Base-by-base conservation (phyloP, 2,888 invertebrate species). In the Apoda limacodes region DNA sequence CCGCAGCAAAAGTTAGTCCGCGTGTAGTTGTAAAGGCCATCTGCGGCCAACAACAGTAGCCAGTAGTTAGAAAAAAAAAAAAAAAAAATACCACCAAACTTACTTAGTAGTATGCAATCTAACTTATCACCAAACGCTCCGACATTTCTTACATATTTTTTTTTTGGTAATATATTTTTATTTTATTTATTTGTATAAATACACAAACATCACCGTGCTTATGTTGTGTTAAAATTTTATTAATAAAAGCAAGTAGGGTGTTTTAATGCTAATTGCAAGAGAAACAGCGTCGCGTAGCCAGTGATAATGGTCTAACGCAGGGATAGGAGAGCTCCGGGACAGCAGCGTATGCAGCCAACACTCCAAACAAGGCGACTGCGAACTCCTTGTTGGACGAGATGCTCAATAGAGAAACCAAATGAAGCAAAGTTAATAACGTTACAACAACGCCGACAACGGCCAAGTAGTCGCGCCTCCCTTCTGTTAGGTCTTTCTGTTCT, bases 341-440 rank as follows among this genome's bases (percentile, higher is more conserved):
- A 66, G 64, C 71, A 70, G 44, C 64, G 70, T 3, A 57, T 60
- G 51, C 68, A 70, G 64, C 68, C 68, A 43, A 82, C 86, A 48
- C 82, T 85, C 45, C 88, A 86, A 83, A 85, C 84, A 80, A 85
- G 90, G 71, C 87, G 88, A 57, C 87, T 90, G 69, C 87, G 89
- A 78, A 88, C 89, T 62, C 90, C 90, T 61, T 87, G 89, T 75
- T 90, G 90, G 90, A 88, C 90, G 78, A 86, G 88, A 83, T 88
- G 87, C 80, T 83, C 84, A 70, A 81, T 83, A 71, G 80, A 84
- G 76, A 84, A 83, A 83, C 82, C 83, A 69, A 82, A 82, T 71
- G 83, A 83, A 83, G 81, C 82, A 76, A 82, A 83, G 83, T 83
- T 83, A 82, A 82, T 82, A 80, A 74, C 67, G 72, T 68, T 68